Evolutionary conservation across 2,113 vertebrate species (phyloP).

Genomic region (Pseudonaja textilis): DNA sequence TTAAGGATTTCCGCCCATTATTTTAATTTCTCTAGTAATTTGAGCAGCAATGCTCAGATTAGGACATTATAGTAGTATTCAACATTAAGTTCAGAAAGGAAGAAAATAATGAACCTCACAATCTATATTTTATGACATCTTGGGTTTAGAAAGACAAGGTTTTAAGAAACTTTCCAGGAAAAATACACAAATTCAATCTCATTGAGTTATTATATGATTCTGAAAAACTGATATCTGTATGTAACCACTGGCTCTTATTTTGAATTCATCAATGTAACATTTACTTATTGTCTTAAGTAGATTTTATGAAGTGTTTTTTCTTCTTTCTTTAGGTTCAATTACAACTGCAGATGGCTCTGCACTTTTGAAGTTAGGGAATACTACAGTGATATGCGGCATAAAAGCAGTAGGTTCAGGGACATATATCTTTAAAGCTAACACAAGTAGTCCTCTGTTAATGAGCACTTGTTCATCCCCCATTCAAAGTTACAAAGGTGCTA

Average conservation of each 20-base stretch:
- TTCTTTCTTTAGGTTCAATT: conserved; percentile 83
- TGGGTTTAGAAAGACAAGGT: not conserved
- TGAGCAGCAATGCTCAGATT: not conserved
- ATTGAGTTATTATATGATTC: not conserved
- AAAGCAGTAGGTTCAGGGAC: conserved; percentile 81
- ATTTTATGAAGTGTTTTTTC: not conserved
- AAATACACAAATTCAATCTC: not conserved
- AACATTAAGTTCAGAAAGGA: not conserved
- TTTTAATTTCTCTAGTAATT: not conserved
- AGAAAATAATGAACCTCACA: not conserved
- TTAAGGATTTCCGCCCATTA: not conserved
- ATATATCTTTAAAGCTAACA: not conserved
- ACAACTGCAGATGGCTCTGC: conserved; percentile 93
- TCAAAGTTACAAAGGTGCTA: not conserved
- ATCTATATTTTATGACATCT: not conserved
- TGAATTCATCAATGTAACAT: not conserved
- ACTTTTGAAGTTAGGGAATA: conserved; percentile 93
- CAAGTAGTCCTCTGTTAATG: not conserved
- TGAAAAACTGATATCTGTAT: not conserved
- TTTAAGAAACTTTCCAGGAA: not conserved
- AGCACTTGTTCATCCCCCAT: not conserved
- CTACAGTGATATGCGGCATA: conserved; percentile 91
- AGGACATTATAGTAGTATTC: not conserved
- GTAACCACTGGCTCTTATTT: not conserved
- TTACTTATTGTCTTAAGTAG: not conserved